Conservation (phyloP, 2,797 vertebrate genomes). For the Thaleichthys pacificus region DNA sequence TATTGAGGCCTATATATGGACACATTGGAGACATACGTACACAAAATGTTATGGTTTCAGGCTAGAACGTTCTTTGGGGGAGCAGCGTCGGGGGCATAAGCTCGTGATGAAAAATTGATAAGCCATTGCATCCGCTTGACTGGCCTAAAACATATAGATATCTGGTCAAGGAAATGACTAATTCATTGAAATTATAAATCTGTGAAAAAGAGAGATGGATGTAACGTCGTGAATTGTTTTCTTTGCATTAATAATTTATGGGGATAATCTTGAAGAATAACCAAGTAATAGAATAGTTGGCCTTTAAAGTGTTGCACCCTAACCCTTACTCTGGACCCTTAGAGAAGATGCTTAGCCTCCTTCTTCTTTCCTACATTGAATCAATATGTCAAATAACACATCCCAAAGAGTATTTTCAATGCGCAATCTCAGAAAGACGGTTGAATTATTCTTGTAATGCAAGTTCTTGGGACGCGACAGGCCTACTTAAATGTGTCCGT, state of each 20-base stretch:
- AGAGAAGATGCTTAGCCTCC: slow-evolving; percentile 58
- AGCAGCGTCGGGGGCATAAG: slow-evolving; percentile 64
- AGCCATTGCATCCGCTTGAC: slow-evolving; percentile 78
- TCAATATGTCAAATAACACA: slow-evolving; percentile 63
- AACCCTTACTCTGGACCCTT: slow-evolving; percentile 48
- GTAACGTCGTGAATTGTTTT: slow-evolving; percentile 56
- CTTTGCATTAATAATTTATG: slow-evolving; percentile 68
- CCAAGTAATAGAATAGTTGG: slow-evolving; percentile 47
- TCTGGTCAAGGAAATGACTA: slow-evolving; percentile 45
- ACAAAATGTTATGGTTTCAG: neutral
- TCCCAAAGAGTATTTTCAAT: slow-evolving; percentile 62
- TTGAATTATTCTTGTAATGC: slow-evolving; percentile 58
- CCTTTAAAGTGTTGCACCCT: slow-evolving; percentile 52
- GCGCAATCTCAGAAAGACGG: slow-evolving; percentile 54
- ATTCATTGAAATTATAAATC: slow-evolving; percentile 33
- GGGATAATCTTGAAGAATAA: slow-evolving; percentile 58
- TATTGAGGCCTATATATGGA: neutral
- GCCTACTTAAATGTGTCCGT: slow-evolving; percentile 71
- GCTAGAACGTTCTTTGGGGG: slow-evolving; percentile 52
- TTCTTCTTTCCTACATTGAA: slow-evolving; percentile 71
- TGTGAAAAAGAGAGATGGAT: slow-evolving; percentile 41
- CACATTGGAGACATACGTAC: neutral
- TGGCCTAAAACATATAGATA: slow-evolving; percentile 77
- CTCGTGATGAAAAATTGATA: slow-evolving; percentile 79
- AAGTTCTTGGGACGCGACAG: slow-evolving; percentile 65